phyloP scores from a whole-genome alignment of 2,888 invertebrate species.

The Prosopocoilus inquinatus region DNA sequence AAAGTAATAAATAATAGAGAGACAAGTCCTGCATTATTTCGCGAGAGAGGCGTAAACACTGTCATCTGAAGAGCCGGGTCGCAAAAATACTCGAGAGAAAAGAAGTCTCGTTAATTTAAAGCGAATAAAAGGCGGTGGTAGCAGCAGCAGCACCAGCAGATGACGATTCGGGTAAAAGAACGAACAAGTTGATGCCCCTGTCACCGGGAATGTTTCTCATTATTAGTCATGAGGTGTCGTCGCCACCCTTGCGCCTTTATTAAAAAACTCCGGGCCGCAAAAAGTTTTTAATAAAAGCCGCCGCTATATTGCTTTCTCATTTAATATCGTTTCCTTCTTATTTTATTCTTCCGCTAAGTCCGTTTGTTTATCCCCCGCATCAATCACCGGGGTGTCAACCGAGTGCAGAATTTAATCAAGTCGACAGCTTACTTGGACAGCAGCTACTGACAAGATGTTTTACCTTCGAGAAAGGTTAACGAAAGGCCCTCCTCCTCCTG shows the following conservation, averaged over 20 bases:
- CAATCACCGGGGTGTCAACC: slow-evolving; percentile 46
- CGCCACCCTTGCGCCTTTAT: slow-evolving; percentile 34
- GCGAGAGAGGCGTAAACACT: too few species aligned
- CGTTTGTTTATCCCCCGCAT: slow-evolving; percentile 45
- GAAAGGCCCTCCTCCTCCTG: too few species aligned
- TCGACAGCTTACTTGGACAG: slow-evolving; percentile 27
- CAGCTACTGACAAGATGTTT: slow-evolving; percentile 7
- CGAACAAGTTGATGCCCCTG: slow-evolving; percentile 14
- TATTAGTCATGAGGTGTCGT: slow-evolving; percentile 39
- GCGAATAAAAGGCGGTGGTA: too few species aligned
- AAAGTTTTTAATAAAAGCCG: slow-evolving; percentile 45
- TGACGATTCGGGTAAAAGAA: too few species aligned
- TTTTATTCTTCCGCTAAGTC: slow-evolving; percentile 36
- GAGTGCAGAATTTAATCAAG: slow-evolving; percentile 46
- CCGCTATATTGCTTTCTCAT: slow-evolving; percentile 42
- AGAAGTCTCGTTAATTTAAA: too few species aligned
- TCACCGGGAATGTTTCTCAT: slow-evolving; percentile 32
- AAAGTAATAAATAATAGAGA: background rate
- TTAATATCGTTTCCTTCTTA: slow-evolving; percentile 41
- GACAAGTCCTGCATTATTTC: background rate
- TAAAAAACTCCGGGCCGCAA: slow-evolving; percentile 42
- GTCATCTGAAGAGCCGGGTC: background rate
- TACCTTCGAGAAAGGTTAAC: background rate
- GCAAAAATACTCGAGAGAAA: slow-evolving; percentile 12
- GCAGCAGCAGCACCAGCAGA: too few species aligned